Base-by-base conservation (phyloP, 2,113 vertebrate species). In the Lepus europaeus region DNA sequence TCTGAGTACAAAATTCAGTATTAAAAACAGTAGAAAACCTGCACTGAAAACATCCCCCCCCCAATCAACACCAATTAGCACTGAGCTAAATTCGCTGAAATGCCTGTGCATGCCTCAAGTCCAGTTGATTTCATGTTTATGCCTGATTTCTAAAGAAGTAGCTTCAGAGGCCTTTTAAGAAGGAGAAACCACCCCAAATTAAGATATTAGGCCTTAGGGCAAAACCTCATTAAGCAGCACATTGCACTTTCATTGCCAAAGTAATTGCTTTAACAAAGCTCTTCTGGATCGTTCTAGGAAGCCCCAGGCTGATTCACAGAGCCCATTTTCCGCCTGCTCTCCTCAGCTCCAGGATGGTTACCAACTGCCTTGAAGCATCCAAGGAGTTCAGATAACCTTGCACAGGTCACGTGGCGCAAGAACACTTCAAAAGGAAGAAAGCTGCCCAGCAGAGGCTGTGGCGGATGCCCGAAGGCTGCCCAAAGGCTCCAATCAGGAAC, bases 11-110 rank as follows among this genome's bases (percentile, higher is more conserved):
- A 88, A 93, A 70, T 33, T 2, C 20, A 82, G n/a, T n/a, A 25
- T 49, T 51, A 88, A 63, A 77, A 85, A 87, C 22, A 45, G 36
- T 81, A 88, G 39, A 66, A 86, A 73, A 86, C 31, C 68, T 61
- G 86, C 76, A 77, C 23, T 59, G 61, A 72, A 56, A 90, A 56
- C n/a, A 53, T 14, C 9, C 10, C 7, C 14, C 19, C 16, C 45
- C 3, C 29, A 3, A 45, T 45, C 45, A 45, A 6, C 2, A 36
- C 56, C 56, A 83, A 72, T 90, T 22, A 74, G 49, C 56, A 11
- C 53, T 27, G 59, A 68, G 29, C 45, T 64, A 39, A 87, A 19
- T 81, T 80, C 33, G 22, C n/a, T n/a, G 39, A 86, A 82, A 68
- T 76, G 69, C 45, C 29, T 45, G 2, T 36, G 45, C 20, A 4